These are phyloP conservation scores for Ommatoiulus sabulosus DNA, from an alignment of 2,888 invertebrate species.

Conservation along the genomic window DNA sequence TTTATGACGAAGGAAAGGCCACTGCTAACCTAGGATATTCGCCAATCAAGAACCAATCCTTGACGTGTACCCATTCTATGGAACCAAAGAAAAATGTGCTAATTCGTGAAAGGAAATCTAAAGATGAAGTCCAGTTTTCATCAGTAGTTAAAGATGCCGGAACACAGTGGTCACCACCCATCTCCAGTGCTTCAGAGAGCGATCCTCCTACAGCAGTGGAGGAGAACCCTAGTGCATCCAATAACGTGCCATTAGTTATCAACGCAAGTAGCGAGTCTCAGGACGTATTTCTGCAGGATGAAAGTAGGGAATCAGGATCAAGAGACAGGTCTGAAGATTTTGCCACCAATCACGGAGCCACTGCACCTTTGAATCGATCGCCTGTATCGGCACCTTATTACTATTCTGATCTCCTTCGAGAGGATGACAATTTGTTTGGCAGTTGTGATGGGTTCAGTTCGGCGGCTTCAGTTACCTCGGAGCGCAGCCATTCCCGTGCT, in stretches of 20 bases:
- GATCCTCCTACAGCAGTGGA: slow-evolving; percentile 18
- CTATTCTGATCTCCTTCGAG: slow-evolving; percentile 78
- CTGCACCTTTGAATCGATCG: slow-evolving; percentile 49
- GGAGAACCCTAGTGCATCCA: neutral
- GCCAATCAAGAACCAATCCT: neutral
- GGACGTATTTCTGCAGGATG: neutral
- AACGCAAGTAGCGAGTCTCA: neutral
- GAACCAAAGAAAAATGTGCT: neutral
- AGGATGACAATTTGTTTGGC: slow-evolving; percentile 58
- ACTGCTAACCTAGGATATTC: slow-evolving; percentile 58
- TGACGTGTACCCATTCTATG: neutral
- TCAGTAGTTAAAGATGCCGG: slow-evolving; percentile 45
- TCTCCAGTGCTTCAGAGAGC: slow-evolving; percentile 47
- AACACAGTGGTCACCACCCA: slow-evolving; percentile 53
- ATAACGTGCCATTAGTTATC: neutral
- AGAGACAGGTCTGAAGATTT: neutral
- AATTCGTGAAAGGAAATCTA: neutral
- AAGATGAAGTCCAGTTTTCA: neutral
- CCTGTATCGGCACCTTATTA: slow-evolving; percentile 78
- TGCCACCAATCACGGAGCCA: neutral
- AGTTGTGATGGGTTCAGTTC: slow-evolving; percentile 42
- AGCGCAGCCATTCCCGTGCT: neutral
- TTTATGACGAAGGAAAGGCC: slow-evolving; percentile 61
- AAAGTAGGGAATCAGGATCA: neutral
- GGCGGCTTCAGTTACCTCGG: slow-evolving; percentile 6